Conservation (phyloP, 2,113 vertebrate species). For the Acrocephalus kingi region DNA sequence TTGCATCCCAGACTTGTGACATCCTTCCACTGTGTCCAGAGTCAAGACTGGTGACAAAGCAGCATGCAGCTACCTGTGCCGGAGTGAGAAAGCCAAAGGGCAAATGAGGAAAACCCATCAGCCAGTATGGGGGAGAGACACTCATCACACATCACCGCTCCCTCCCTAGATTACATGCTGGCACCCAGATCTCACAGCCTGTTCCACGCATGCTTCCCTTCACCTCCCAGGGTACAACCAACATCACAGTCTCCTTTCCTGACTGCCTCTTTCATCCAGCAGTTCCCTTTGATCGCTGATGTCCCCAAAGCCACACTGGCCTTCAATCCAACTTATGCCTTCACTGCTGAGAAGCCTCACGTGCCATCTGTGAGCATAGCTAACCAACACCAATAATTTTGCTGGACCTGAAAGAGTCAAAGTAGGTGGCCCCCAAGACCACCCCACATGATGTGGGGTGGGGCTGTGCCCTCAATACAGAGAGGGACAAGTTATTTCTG, state of each 20-base stretch:
- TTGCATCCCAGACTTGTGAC: not conserved
- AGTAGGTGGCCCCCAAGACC: not conserved
- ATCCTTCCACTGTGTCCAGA: not conserved
- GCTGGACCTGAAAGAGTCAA: not conserved
- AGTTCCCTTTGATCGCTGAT: not conserved
- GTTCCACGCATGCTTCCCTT: not conserved
- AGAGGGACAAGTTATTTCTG: not conserved
- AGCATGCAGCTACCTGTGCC: not conserved
- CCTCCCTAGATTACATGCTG: not conserved
- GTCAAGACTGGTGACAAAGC: not conserved
- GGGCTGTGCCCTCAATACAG: not conserved
- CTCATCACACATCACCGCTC: not conserved
- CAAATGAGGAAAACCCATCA: not conserved
- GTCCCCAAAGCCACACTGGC: not conserved
- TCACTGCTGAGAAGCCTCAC: not conserved
- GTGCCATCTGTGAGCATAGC: not conserved
- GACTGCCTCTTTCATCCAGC: not conserved
- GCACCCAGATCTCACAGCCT: not conserved
- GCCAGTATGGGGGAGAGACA: not conserved
- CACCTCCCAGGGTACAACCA: not conserved
- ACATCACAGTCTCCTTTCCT: not conserved
- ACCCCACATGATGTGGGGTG: fast-evolving
- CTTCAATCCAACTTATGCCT: not conserved
- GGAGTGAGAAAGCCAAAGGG: not conserved
- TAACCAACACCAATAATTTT: not conserved